Base-by-base conservation (phyloP, 2,888 invertebrate species). In the Pseudanteris insignis region DNA sequence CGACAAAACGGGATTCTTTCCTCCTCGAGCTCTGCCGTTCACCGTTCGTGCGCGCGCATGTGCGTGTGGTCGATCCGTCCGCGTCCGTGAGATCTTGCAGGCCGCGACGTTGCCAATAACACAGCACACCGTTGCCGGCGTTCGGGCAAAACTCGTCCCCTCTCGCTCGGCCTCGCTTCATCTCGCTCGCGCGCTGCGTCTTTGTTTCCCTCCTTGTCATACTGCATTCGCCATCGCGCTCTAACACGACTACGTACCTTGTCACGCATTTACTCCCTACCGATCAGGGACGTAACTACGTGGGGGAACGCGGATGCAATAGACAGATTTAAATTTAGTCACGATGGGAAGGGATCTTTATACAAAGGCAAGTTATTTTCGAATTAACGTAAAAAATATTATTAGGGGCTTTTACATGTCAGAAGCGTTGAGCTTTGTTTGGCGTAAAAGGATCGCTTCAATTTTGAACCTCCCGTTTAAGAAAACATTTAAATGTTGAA, bases 1-100 rank as follows among this genome's bases (percentile, higher is more conserved):
- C 40, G 67, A 69, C 70, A 68, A 74, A 77, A 78, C 78, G 77
- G 76, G 77, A 78, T 78, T 78, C 78, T 75, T 77, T 78, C 75
- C 74, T 76, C 72, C 73, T 75, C 70, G 68, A 71, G 64, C 69
- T 70, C 57, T 65, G 71, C 72, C 74, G 73, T 77, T 77, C 76
- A 75, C 73, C 70, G 73, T 67, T 58, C 67, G 28, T 67, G 69
- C 66, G 63, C 36, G 63, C 62, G 66, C 69, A 71, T 71, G 74
- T 73, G 50, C 50, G 44, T 50, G 59, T 71, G 74, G 72, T 75
- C 75, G 75, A 75, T 76, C 66, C 71, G 67, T 66, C 65, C 64
- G 26, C 26, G 71, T 73, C 69, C 73, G 69, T 75, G 76, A 73
- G 68, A 65, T 65, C 64, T 67, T 64, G 38, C 7, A 61, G 34